A percentile compares a stretch with the other conserved stretches of the same genome.
These are phyloP conservation scores for Lepidochitona cinerea DNA, from an alignment of 2,888 invertebrate species.

Conservation along the genomic window DNA sequence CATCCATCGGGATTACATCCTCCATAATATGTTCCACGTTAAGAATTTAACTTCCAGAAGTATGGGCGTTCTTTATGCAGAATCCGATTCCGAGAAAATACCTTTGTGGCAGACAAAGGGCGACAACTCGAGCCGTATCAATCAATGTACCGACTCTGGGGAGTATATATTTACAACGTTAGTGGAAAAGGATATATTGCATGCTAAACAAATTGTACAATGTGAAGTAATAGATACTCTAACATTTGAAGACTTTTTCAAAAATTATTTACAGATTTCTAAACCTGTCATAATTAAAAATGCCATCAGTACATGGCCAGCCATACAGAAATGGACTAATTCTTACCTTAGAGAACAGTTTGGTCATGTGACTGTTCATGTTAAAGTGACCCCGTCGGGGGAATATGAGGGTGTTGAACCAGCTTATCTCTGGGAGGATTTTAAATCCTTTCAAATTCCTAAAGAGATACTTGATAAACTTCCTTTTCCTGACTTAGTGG, in stretches of 20 bases:
- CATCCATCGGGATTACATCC: slow-evolving; percentile 49
- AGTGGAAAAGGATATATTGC: not conserved
- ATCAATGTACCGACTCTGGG: not conserved
- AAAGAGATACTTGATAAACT: slow-evolving; percentile 48
- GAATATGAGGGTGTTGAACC: slow-evolving; percentile 67
- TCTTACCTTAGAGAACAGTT: slow-evolving; percentile 47
- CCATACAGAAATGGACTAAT: slow-evolving; percentile 61
- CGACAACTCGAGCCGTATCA: not conserved
- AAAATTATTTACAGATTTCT: slow-evolving; percentile 56
- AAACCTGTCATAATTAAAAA: slow-evolving; percentile 63
- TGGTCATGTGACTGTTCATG: slow-evolving; percentile 54
- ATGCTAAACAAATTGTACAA: slow-evolving; percentile 18
- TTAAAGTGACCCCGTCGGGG: slow-evolving; percentile 62
- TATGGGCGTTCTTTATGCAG: slow-evolving; percentile 21
- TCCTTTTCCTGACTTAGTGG: slow-evolving; percentile 62
- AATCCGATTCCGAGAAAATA: not conserved
- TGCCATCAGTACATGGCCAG: slow-evolving; percentile 55
- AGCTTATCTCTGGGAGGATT: slow-evolving; percentile 56
- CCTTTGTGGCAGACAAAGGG: not conserved
- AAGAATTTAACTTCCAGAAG: slow-evolving; percentile 31
- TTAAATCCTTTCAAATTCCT: slow-evolving; percentile 55
- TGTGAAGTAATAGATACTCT: slow-evolving; percentile 48
- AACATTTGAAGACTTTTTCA: slow-evolving; percentile 49
- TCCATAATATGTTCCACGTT: slow-evolving; percentile 50
- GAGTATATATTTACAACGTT: not conserved